These are phyloP conservation scores for Parasteatoda tepidariorum DNA, from an alignment of 1,140 invertebrate genomes.

Conservation along the genomic window DNA sequence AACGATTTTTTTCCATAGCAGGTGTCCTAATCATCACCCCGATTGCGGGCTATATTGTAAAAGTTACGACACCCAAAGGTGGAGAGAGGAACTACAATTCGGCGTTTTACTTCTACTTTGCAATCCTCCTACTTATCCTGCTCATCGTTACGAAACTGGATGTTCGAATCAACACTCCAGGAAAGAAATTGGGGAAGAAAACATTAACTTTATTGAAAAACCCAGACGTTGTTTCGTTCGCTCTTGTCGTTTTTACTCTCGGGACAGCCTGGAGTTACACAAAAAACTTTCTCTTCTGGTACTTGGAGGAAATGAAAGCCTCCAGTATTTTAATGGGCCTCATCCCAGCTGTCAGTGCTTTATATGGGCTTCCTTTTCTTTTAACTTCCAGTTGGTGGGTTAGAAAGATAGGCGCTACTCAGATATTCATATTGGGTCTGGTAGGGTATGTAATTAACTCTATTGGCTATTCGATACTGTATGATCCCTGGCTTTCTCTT, in stretches of 20 bases:
- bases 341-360: constrained; percentile 19
- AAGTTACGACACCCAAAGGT: not conserved
- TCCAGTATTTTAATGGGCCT: constrained; percentile 29
- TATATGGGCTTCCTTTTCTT: constrained; percentile 41
- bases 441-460: constrained; percentile 11
- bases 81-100: constrained; percentile 14
- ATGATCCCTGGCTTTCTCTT: constrained; percentile 32
- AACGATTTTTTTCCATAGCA: constrained; percentile 22
- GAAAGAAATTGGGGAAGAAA: constrained; percentile 42
- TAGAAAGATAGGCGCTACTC: constrained; percentile 10
- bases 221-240: constrained; percentile 11
- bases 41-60: not conserved
- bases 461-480: constrained; percentile 22
- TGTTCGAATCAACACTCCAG: constrained; percentile 12
- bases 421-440: constrained; percentile 32
- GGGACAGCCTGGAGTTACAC: constrained; percentile 24
- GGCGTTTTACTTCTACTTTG: constrained; percentile 9
- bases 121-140: not conserved
- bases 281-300: constrained; percentile 31
- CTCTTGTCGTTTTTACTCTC: constrained; percentile 5
- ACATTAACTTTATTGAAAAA: constrained; percentile 14
- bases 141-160: not conserved
- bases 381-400: constrained; percentile 38
- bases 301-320: constrained; percentile 19
- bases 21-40: constrained; percentile 2